phyloP scores from a whole-genome alignment of 2,113 vertebrate species.

The Gasterosteus nipponicus region DNA sequence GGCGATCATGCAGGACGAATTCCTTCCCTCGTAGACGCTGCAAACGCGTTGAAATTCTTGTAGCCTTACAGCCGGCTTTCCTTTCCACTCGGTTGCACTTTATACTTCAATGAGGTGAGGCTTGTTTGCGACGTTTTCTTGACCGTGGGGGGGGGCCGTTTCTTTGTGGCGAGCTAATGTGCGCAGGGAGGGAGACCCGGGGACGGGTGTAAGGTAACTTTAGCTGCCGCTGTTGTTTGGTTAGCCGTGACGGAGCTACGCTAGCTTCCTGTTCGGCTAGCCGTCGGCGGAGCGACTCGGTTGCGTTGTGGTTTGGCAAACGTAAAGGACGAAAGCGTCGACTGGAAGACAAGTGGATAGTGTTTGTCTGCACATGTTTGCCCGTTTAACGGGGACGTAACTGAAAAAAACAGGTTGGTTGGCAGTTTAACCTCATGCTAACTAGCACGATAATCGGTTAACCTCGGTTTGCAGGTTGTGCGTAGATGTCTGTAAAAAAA shows the following conservation, averaged over 20 bases:
- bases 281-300: neutral
- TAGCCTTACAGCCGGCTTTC: constrained; percentile 84
- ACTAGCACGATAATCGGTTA: constrained; percentile 39
- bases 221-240: constrained; percentile 67
- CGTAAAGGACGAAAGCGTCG: neutral
- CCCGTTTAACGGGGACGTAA: neutral
- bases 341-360: neutral
- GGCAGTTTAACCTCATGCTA: constrained; percentile 45
- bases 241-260: constrained; percentile 40
- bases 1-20: constrained; percentile 88
- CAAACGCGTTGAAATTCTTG: constrained; percentile 82
- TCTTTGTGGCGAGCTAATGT: constrained; percentile 28
- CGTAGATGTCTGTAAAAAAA: constrained; percentile 9
- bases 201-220: constrained; percentile 46
- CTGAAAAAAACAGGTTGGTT: neutral
- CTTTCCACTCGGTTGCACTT: constrained; percentile 89
- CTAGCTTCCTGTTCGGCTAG: neutral
- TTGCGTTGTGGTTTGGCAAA: constrained; percentile 9
- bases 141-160: accelerated
- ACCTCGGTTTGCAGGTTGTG: constrained; percentile 36
- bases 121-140: neutral
- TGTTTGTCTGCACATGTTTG: neutral
- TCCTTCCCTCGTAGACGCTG: constrained; percentile 86
- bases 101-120: constrained; percentile 89
- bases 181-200: constrained; percentile 25